Conservation (phyloP, 2,797 vertebrate species). For the Hydrophis major region DNA sequence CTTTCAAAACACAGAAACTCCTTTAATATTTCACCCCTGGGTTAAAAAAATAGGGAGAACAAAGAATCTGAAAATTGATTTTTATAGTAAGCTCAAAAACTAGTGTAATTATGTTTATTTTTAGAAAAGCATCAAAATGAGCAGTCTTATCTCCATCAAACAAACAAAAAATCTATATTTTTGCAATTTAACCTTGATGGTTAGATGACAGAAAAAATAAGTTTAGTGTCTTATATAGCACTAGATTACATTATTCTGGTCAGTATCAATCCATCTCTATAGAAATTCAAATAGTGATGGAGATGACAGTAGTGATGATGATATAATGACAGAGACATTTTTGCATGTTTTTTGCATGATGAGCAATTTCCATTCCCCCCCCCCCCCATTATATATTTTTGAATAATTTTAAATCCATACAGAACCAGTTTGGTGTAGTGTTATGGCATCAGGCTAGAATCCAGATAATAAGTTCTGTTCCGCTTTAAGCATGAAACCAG, state of each 20-base stretch:
- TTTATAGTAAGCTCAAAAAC: neutral
- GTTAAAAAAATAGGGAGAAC: neutral
- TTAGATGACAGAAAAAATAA: constrained; percentile 4
- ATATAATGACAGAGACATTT: neutral
- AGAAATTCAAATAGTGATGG: neutral
- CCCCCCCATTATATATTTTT: neutral
- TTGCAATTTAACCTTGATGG: neutral
- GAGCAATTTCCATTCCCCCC: neutral
- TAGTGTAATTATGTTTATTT: neutral
- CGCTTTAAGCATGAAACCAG: neutral
- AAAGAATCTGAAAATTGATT: neutral
- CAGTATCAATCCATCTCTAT: neutral
- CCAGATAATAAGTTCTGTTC: neutral
- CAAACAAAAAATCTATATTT: neutral
- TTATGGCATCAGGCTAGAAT: neutral
- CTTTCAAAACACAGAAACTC: neutral
- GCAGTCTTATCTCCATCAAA: neutral
- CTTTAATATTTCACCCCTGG: neutral
- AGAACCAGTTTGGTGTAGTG: neutral
- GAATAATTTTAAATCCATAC: neutral
- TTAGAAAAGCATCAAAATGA: neutral
- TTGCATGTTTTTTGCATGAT: neutral
- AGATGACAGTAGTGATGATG: neutral
- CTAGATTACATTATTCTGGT: neutral
- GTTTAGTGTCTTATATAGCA: neutral